These are phyloP conservation scores for Gobionotothen gibberifrons DNA, from an alignment of 2,797 vertebrate genomes.

Conservation along the genomic window DNA sequence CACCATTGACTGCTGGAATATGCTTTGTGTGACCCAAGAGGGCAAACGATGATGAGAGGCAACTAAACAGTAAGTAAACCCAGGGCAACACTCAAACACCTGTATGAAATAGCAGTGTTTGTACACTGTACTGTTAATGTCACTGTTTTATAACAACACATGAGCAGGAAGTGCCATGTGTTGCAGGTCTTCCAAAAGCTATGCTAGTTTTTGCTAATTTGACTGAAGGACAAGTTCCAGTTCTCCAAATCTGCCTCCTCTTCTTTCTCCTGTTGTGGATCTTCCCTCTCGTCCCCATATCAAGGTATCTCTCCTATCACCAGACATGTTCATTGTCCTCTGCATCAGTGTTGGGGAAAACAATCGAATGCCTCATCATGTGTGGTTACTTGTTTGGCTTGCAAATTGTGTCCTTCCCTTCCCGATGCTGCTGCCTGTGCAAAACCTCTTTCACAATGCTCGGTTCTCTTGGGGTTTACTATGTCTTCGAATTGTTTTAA, in stretches of 20 bases:
- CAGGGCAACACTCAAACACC: no score
- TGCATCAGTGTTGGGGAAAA: slow-evolving; percentile 1
- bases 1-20: no score
- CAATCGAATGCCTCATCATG: slow-evolving; percentile 2
- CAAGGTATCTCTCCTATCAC: slow-evolving; percentile 17
- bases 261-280: slow-evolving; percentile 17
- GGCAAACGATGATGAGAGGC: no score
- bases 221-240: slow-evolving; percentile 18
- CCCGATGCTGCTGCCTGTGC: neutral
- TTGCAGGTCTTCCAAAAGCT: no score
- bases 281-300: neutral
- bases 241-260: slow-evolving; percentile 23
- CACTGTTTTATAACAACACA: no score
- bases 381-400: slow-evolving; percentile 20
- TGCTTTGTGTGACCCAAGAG: no score
- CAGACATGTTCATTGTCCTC: slow-evolving; percentile 28
- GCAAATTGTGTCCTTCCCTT: slow-evolving; percentile 6
- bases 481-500: neutral
- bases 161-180: no score
- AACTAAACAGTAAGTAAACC: no score
- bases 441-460: neutral
- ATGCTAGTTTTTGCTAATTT: no score
- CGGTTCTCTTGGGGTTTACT: neutral
- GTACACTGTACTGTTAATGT: no score
- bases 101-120: no score